Conservation (phyloP, 1,140 invertebrate genomes). For the Acromyrmex heyeri region DNA sequence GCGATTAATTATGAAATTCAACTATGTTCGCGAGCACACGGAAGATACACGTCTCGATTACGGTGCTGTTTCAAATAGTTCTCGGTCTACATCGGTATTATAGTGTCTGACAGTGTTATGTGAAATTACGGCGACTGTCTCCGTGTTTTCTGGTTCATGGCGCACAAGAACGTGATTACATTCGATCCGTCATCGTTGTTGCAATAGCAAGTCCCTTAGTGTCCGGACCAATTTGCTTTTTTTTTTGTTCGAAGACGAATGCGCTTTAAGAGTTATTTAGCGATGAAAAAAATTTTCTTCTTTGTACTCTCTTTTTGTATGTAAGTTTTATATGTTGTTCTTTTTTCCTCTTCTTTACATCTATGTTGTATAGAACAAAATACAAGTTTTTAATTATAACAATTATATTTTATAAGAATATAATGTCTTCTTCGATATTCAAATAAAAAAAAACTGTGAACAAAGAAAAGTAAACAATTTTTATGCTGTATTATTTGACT, state of each 20-base stretch:
- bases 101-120: conserved; percentile 40
- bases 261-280: not conserved
- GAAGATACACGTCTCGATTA: conserved; percentile 48
- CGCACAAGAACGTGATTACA: conserved; percentile 56
- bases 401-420: not conserved
- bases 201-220: conserved; percentile 28
- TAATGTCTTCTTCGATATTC: not conserved
- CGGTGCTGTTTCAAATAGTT: conserved; percentile 31
- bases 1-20: conserved; percentile 61
- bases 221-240: conserved; percentile 11
- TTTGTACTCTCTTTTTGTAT: not conserved
- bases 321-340: not conserved
- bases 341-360: not conserved
- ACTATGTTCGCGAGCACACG: conserved; percentile 23
- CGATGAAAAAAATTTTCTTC: not conserved
- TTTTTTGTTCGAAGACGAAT: conserved; percentile 47
- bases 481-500: not conserved
- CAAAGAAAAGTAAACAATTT: not conserved
- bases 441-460: not conserved
- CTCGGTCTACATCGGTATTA: conserved; percentile 36
- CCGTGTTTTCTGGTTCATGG: conserved; percentile 56
- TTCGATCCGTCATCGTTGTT: conserved; percentile 65
- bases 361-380: not conserved
- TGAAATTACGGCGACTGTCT: conserved; percentile 55
- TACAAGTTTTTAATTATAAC: not conserved